Base-by-base conservation (phyloP, 2,113 vertebrate species). In the Atractosteus spatula region DNA sequence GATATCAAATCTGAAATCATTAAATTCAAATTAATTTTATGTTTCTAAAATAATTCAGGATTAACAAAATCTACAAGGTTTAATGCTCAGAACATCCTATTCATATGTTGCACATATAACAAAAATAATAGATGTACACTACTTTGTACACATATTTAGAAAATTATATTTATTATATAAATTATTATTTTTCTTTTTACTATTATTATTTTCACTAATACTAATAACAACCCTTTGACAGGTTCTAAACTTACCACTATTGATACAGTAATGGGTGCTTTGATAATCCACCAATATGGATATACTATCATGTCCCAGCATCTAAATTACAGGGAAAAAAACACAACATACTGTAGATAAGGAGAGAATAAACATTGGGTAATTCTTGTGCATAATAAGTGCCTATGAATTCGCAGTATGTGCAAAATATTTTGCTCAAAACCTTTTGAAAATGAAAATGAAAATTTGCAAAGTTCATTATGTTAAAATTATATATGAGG, bases 201-300 rank as follows among this genome's bases (percentile, higher is more conserved):
- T 43, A 11, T 64, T 43, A 44, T 11, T 5, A 11, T 7, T 47
- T n/a, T 16, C 14, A 42, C 55, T 13, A 11, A 41, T 62, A 3
- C 13, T 41, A 41, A 3, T 4, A 16, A 6, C 16, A 42, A 29
- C 3, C 3, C 55, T 54, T 17, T 4, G 6, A 54, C 0, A n/a
- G 29, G 29, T 29, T 2, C 8, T 43, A 62, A 76, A 86, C 90
- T 95, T 92, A 99, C 97, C 88, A 96, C 83, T 80, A 98, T 96
- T 75, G 96, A 95, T 59, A 90, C 69, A 75, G 97, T 87, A 89
- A 97, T 93, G 41, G 97, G 97, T 16, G 84, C 89, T 87, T 91
- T 95, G 84, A 99, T 97, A 88, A 99, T 98, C 97, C 94, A 98
- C 97, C 96, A 98, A 14, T 91, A 80, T 0, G 79, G 68, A 73